These are phyloP conservation scores for Sander vitreus DNA, from an alignment of 2,113 vertebrate genomes.

Conservation along the genomic window DNA sequence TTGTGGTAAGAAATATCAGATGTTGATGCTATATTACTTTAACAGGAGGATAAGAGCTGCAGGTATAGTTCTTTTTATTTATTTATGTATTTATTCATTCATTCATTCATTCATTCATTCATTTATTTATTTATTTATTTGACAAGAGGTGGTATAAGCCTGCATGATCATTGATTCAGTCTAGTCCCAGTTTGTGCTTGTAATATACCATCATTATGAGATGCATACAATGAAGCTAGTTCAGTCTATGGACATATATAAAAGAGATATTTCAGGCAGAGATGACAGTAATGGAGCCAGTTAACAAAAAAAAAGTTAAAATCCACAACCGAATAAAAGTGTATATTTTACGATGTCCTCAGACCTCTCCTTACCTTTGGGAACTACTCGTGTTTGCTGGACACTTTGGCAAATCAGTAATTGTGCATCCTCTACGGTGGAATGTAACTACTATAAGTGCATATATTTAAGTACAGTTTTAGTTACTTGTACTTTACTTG, in stretches of 20 bases:
- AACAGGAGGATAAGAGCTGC: not conserved
- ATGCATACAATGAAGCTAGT: not conserved
- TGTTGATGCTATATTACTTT: not conserved
- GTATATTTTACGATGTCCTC: not conserved
- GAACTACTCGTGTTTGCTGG: not conserved
- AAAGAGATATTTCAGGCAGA: not conserved
- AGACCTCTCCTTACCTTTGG: not conserved
- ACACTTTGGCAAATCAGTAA: not conserved
- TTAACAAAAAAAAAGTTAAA: not conserved
- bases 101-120: not conserved
- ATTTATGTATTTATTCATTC: not conserved
- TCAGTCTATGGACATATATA: not conserved
- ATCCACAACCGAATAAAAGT: not conserved
- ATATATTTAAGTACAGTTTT: not conserved
- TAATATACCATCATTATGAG: not conserved
- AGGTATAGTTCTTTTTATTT: not conserved
- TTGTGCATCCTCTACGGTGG: not conserved
- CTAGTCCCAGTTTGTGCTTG: not conserved
- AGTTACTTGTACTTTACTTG: not conserved
- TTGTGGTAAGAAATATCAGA: not conserved
- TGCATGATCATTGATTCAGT: not conserved
- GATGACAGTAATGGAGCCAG: not conserved
- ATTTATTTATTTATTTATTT: not conserved
- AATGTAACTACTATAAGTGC: not conserved
- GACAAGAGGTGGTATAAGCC: not conserved